Conservation (phyloP, 2,797 vertebrate species). For the Hozukius guyotensis region DNA sequence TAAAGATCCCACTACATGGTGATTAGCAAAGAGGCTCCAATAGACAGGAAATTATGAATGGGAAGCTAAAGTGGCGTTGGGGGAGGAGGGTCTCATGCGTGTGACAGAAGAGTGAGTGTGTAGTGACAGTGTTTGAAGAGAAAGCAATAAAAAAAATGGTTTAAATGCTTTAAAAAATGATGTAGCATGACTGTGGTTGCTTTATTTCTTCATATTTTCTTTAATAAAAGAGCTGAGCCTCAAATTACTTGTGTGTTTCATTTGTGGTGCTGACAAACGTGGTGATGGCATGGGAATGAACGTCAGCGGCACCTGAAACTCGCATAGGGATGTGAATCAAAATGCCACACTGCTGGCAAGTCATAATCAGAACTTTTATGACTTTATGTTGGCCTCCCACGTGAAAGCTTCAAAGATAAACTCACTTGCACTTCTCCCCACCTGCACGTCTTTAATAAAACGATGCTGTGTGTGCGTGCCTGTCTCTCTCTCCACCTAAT, state of each 20-base stretch:
- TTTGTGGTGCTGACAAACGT: slow-evolving; percentile 21
- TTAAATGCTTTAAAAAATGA: slow-evolving; percentile 6
- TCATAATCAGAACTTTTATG: neutral
- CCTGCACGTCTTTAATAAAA: slow-evolving; percentile 31
- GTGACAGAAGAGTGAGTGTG: slow-evolving; percentile 16
- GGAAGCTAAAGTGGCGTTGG: slow-evolving; percentile 1
- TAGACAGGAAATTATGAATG: slow-evolving; percentile 42
- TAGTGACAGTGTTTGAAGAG: slow-evolving; percentile 30
- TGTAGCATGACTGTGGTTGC: slow-evolving; percentile 32
- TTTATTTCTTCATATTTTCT: slow-evolving; percentile 21
- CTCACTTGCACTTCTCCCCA: neutral
- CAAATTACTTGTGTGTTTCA: slow-evolving; percentile 12
- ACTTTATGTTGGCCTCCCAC: neutral
- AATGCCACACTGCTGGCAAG: neutral
- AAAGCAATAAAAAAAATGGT: slow-evolving; percentile 26
- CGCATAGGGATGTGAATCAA: neutral
- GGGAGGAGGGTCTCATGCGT: neutral
- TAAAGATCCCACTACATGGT: slow-evolving; percentile 61
- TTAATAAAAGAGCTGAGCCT: slow-evolving; percentile 22
- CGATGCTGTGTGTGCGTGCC: neutral
- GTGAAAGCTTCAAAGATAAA: neutral
- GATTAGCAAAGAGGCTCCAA: slow-evolving; percentile 42
- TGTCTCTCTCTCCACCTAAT: slow-evolving; percentile 36
- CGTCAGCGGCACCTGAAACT: neutral
- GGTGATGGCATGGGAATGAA: slow-evolving; percentile 15